phyloP scores from a whole-genome alignment of 1,140 invertebrate species.

The Scylla paramamosain region DNA sequence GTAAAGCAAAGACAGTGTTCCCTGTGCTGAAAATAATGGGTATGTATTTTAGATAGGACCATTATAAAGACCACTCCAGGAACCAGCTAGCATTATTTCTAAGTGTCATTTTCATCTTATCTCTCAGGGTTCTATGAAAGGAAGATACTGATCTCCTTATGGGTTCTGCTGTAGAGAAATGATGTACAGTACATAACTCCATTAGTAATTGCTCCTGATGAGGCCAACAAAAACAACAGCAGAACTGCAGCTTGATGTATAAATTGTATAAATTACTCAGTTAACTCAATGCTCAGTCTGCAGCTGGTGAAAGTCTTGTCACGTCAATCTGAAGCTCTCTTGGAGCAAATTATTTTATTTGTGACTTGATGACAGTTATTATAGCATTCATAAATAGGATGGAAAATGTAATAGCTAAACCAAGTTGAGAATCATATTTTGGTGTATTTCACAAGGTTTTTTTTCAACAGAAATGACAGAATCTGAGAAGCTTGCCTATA shows the following conservation, averaged over 20 bases:
- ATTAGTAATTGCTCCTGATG: not conserved
- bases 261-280: not conserved
- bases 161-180: not conserved
- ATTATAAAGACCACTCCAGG: not conserved
- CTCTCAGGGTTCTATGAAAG: not conserved
- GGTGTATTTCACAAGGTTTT: not conserved
- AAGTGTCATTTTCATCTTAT: not conserved
- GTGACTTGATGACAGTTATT: too few species aligned
- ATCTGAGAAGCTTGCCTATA: slow-evolving; percentile 59
- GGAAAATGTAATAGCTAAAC: too few species aligned
- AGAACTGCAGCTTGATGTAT: not conserved
- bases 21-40: not conserved
- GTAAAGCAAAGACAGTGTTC: not conserved
- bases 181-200: not conserved
- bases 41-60: not conserved
- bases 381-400: too few species aligned
- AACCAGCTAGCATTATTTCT: not conserved
- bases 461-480: slow-evolving; percentile 51
- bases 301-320: not conserved
- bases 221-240: not conserved
- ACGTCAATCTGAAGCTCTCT: not conserved
- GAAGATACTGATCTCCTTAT: not conserved
- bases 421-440: too few species aligned
- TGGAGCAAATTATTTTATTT: too few species aligned
- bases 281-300: not conserved